Percentiles rank a stretch among this genome's conserved stretches.
Conservation (phyloP, 1,140 invertebrate species). For the Thaumetopoea pityocampa region DNA sequence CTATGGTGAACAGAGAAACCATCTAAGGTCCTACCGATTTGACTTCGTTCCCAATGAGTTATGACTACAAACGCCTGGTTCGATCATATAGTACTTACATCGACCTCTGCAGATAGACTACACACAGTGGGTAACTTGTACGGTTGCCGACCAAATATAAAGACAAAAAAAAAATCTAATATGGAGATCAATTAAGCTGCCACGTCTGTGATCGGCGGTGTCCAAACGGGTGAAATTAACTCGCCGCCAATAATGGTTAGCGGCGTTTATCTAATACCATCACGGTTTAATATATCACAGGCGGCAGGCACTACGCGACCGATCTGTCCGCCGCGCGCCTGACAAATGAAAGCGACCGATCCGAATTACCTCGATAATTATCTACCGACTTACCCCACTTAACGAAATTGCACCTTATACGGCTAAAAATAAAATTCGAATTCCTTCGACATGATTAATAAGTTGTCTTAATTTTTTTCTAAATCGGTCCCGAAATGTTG, state of each 20-base stretch:
- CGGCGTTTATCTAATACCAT: constrained; percentile 33
- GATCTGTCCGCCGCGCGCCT: constrained; percentile 27
- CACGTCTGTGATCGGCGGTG: too few relatives aligned
- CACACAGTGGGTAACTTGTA: too few relatives aligned
- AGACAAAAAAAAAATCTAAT: too few relatives aligned
- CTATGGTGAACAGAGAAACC: too few relatives aligned
- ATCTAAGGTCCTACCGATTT: too few relatives aligned
- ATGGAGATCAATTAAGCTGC: too few relatives aligned
- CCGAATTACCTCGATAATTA: constrained; percentile 34
- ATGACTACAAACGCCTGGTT: too few relatives aligned
- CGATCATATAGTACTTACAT: too few relatives aligned
- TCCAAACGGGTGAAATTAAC: constrained; percentile 18
- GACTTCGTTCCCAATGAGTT: too few relatives aligned
- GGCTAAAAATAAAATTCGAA: constrained; percentile 5
- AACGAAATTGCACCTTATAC: constrained; percentile 13
- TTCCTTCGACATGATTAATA: not conserved
- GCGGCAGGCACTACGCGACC: constrained; percentile 16
- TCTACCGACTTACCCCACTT: constrained; percentile 16
- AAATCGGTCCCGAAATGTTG: not conserved
- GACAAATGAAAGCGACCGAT: constrained; percentile 38
- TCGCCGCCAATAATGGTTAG: constrained; percentile 18
- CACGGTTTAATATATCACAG: constrained; percentile 39
- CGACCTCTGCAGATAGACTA: too few relatives aligned
- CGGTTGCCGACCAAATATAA: too few relatives aligned
- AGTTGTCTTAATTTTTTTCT: not conserved